Conservation (phyloP, 2,888 invertebrate species). For the Acronicta aceris region DNA sequence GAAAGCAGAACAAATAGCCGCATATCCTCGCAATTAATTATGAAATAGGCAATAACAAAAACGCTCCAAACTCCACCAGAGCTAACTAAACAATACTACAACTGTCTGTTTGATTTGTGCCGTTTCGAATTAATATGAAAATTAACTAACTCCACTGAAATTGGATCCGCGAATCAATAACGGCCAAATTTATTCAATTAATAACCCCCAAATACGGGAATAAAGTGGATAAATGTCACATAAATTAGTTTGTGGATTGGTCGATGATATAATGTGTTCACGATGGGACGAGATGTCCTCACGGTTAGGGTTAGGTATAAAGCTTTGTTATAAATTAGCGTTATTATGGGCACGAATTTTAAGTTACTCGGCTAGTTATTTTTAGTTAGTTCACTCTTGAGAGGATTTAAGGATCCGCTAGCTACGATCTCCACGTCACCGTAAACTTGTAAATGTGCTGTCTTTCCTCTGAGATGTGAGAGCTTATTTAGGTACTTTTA, state of each 20-base stretch:
- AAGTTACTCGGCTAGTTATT: too few species aligned
- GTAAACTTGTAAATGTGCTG: too few species aligned
- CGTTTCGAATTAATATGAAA: conserved; percentile 54
- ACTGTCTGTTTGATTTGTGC: conserved; percentile 31
- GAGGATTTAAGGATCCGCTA: too few species aligned
- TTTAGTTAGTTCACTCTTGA: too few species aligned
- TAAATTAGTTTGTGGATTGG: conserved; percentile 62
- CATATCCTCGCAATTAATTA: conserved; percentile 28
- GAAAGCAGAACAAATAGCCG: conserved; percentile 26
- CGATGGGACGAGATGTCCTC: conserved; percentile 25
- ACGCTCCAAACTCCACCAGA: conserved; percentile 14
- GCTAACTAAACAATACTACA: conserved; percentile 38
- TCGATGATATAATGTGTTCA: conserved; percentile 59
- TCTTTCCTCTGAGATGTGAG: too few species aligned
- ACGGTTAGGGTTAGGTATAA: conserved; percentile 22
- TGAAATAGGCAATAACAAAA: conserved; percentile 37
- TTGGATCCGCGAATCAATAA: conserved; percentile 59
- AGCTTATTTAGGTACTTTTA: too few species aligned
- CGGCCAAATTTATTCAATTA: conserved; percentile 63
- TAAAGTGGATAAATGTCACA: conserved; percentile 65
- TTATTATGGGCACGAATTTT: not conserved
- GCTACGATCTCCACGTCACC: too few species aligned
- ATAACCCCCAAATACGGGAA: conserved; percentile 56
- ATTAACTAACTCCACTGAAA: conserved; percentile 47
- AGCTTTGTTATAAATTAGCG: conserved; percentile 15